A percentile compares a stretch with the other conserved stretches of the same genome.
Conservation (phyloP, 1,140 invertebrate genomes). For the Drosophila rufa region DNA sequence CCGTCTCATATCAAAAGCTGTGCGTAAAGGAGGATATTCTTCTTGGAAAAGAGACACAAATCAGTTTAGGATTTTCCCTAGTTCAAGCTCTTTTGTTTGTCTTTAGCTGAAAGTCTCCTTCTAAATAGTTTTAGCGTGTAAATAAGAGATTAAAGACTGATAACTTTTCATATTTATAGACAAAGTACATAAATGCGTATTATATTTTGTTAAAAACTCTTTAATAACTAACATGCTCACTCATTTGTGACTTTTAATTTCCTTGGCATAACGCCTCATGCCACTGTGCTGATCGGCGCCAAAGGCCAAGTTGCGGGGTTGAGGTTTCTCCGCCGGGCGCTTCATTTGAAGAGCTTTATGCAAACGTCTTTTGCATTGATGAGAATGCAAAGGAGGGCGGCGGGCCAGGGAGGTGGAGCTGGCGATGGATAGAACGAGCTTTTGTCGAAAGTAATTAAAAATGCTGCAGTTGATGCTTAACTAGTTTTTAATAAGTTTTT, state of each 20-base stretch:
- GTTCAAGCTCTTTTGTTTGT: not conserved
- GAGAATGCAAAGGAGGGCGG: conserved; percentile 57
- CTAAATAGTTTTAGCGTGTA: too few relatives aligned
- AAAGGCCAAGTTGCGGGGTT: conserved; percentile 20
- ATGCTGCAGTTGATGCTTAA: conserved; percentile 83
- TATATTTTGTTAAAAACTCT: not conserved
- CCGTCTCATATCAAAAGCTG: too few relatives aligned
- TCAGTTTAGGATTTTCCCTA: too few relatives aligned
- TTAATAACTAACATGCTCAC: not conserved
- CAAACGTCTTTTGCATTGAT: conserved; percentile 83
- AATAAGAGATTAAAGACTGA: not conserved
- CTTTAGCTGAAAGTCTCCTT: not conserved
- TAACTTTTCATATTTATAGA: not conserved
- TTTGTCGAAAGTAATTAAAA: conserved; percentile 82
- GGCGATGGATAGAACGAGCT: conserved; percentile 19
- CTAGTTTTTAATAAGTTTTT: conserved; percentile 84
- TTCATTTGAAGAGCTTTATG: conserved; percentile 72
- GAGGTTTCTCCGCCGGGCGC: conserved; percentile 22
- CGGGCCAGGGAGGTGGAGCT: not conserved
- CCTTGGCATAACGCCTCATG: conserved; percentile 8
- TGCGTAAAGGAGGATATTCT: too few relatives aligned
- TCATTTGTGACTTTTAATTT: conserved; percentile 19
- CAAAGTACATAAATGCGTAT: not conserved
- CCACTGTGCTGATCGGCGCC: conserved; percentile 49
- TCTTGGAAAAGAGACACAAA: not conserved